phyloP scores from a whole-genome alignment of 2,797 vertebrate species.

The Fundulus diaphanus region DNA sequence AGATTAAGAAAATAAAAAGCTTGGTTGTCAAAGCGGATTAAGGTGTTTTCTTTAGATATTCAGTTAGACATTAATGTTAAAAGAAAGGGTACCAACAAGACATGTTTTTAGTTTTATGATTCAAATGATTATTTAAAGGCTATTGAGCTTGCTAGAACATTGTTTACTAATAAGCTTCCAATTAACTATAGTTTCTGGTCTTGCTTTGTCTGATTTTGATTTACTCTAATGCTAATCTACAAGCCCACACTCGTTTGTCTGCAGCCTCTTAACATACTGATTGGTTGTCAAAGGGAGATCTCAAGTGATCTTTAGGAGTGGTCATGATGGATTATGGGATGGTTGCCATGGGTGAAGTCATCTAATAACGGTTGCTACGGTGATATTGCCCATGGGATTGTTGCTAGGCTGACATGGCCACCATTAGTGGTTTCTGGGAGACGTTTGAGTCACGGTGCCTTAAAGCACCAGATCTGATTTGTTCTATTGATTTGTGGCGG shows the following conservation, averaged over 20 bases:
- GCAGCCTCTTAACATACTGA: slow-evolving; percentile 24
- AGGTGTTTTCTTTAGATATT: background rate
- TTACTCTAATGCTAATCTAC: background rate
- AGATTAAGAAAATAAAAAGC: background rate
- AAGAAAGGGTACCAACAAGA: background rate
- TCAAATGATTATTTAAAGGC: background rate
- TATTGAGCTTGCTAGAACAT: background rate
- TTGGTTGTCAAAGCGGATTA: background rate
- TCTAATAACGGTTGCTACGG: slow-evolving; percentile 62
- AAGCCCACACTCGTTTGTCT: slow-evolving; percentile 3
- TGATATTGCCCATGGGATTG: slow-evolving; percentile 41
- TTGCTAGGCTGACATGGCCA: slow-evolving; percentile 47
- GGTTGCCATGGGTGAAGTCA: slow-evolving; percentile 59
- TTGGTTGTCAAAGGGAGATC: slow-evolving; percentile 26
- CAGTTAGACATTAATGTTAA: background rate
- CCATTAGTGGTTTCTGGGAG: slow-evolving; percentile 33
- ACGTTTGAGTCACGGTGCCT: background rate
- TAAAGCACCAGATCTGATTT: slow-evolving; percentile 4
- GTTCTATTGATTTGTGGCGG: slow-evolving; percentile 24
- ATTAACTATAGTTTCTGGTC: background rate
- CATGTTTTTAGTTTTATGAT: background rate
- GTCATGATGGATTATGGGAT: slow-evolving; percentile 44
- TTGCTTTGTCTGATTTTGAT: background rate
- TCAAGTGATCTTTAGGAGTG: slow-evolving; percentile 50
- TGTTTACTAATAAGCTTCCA: background rate